These are phyloP conservation scores for Ctena decussata DNA, from an alignment of 2,888 invertebrate genomes.

Conservation along the genomic window DNA sequence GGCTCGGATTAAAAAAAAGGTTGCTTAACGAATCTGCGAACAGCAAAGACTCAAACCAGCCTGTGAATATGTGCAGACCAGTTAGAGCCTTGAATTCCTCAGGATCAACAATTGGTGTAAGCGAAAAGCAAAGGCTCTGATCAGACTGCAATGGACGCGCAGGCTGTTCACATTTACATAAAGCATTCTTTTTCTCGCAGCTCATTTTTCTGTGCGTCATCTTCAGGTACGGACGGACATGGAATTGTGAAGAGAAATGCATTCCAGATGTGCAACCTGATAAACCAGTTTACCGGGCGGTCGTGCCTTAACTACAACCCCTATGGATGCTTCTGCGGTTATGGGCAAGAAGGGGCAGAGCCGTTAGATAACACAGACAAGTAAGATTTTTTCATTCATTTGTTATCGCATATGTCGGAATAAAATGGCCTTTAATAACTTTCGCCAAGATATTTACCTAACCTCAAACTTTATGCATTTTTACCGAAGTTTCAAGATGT, in stretches of 20 bases:
- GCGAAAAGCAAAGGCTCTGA: neutral
- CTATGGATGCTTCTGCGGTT: conserved; percentile 83
- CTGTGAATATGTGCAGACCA: too few relatives aligned
- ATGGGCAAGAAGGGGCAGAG: conserved; percentile 72
- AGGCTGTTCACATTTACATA: neutral
- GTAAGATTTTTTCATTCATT: conserved; percentile 58
- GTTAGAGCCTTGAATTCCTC: too few relatives aligned
- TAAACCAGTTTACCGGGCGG: conserved; percentile 72
- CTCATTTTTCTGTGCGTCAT: neutral
- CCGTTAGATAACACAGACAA: conserved; percentile 73
- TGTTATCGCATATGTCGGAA: too few relatives aligned
- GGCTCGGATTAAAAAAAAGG: too few relatives aligned
- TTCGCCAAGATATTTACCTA: too few relatives aligned
- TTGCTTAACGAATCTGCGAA: too few relatives aligned
- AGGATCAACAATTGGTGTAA: too few relatives aligned
- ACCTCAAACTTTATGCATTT: too few relatives aligned
- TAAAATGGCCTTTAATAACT: too few relatives aligned
- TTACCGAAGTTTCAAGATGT: too few relatives aligned
- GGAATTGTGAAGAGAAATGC: conserved; percentile 56
- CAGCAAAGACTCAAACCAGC: too few relatives aligned
- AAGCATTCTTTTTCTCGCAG: neutral
- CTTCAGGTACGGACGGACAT: neutral
- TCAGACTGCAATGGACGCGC: neutral
- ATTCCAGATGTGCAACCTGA: conserved; percentile 76
- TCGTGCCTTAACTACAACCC: conserved; percentile 75